Conservation (phyloP, 2,797 vertebrate genomes). For the Dermochelys coriacea region DNA sequence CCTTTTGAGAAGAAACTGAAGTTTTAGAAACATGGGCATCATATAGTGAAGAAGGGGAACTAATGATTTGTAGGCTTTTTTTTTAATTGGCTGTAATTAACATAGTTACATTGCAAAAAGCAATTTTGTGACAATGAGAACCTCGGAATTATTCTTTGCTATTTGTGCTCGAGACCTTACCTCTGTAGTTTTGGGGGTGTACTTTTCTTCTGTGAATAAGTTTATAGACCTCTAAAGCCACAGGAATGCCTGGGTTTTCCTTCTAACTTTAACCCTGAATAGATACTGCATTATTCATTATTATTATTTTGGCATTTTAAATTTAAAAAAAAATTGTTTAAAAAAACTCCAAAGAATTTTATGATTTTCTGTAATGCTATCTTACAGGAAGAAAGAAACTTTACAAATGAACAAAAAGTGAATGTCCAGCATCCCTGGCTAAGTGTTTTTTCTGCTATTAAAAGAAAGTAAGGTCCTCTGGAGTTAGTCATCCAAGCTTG, state of each 20-base stretch:
- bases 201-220: neutral
- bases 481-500: neutral
- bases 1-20: neutral
- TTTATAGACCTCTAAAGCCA: neutral
- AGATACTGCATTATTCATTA: neutral
- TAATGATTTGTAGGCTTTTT: neutral
- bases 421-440: neutral
- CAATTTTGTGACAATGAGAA: neutral
- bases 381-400: neutral
- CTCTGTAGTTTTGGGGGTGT: neutral
- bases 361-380: neutral
- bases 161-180: neutral
- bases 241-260: neutral
- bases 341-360: neutral
- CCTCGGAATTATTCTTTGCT: neutral
- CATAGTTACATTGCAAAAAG: neutral
- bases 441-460: neutral
- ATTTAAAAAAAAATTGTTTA: neutral
- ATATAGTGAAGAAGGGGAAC: neutral
- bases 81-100: neutral
- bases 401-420: neutral
- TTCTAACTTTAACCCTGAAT: neutral
- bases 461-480: neutral
- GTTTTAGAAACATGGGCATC: neutral
- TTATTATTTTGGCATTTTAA: neutral